phyloP scores from a whole-genome alignment of 2,113 vertebrate genomes.

The Prionailurus bengalensis region DNA sequence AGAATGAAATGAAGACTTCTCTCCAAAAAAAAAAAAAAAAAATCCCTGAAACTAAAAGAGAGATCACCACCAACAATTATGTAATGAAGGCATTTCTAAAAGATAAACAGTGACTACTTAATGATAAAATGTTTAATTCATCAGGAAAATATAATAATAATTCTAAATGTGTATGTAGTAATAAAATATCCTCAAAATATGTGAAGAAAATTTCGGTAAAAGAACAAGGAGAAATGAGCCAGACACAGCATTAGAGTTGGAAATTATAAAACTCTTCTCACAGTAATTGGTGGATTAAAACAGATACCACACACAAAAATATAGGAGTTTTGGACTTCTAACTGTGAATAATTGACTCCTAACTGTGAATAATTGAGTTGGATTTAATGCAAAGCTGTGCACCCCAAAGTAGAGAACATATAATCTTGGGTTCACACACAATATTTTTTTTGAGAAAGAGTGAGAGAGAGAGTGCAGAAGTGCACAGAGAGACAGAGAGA shows the following conservation, averaged over 20 bases:
- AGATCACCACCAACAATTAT: neutral
- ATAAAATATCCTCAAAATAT: neutral
- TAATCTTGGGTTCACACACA: neutral
- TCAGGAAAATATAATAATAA: neutral
- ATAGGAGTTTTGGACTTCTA: neutral
- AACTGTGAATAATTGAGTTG: neutral
- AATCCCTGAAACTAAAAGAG: neutral
- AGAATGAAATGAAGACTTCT: neutral
- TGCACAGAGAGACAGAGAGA: too few relatives aligned
- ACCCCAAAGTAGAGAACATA: neutral
- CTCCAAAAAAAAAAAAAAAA: neutral
- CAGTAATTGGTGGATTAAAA: neutral
- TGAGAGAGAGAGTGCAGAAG: too few relatives aligned
- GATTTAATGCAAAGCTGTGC: neutral
- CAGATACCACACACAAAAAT: neutral
- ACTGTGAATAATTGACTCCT: neutral
- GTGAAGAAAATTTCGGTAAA: neutral
- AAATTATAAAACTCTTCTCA: conserved; percentile 27
- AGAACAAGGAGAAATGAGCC: neutral
- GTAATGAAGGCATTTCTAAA: neutral
- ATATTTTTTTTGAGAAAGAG: neutral
- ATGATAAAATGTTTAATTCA: neutral
- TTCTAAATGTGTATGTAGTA: neutral
- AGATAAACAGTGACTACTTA: neutral
- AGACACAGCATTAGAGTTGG: neutral